Base-by-base conservation (phyloP, 2,797 vertebrate species). In the Coreius guichenoti region DNA sequence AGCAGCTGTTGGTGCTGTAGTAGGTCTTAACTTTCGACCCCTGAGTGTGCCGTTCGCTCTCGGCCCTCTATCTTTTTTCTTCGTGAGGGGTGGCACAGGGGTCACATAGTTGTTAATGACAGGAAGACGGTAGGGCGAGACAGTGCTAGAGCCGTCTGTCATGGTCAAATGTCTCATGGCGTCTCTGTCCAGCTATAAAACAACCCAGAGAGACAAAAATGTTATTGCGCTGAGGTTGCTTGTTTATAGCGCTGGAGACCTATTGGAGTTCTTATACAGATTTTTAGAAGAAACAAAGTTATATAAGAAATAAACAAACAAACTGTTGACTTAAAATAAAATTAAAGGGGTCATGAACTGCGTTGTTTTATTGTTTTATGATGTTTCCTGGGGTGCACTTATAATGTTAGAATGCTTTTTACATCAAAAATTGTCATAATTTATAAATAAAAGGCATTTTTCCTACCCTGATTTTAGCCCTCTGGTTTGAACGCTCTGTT, bases 91-190 rank as follows among this genome's bases (percentile, higher is more conserved):
- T 2, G 96, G 98, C 82, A 94, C 92, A 0, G 98, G 97, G 29
- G 93, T 93, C 83, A 94, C 69, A 0, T 92, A 94, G 83, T 91
- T 95, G 83, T 94, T 95, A 89, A 96, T 92, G 84, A 95, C 92
- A 0, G 97, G 97, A 79, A 98, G 95, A 23, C 93, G 95, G 86
- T 95, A 96, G 0, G 94, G 94, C 0, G 97, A 96, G 61, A 92
- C 73, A 7, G 90, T 94, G 2, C 74, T 81, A 63, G 91, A 85
- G 73, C 90, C 86, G 39, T 96, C 95, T 83, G 78, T 12, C 0
- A 90, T 85, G 29, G 86, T 94, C 87, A 90, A 58, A 31, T 90
- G 88, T 86, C 90, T 95, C 49, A 91, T 51, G 17, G 83, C 75
- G 2, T 93, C 92, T 86, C 92, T 95, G 79, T 95, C 91, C 89